Base-by-base conservation (phyloP, 2,888 invertebrate species). In the Allacma fusca region DNA sequence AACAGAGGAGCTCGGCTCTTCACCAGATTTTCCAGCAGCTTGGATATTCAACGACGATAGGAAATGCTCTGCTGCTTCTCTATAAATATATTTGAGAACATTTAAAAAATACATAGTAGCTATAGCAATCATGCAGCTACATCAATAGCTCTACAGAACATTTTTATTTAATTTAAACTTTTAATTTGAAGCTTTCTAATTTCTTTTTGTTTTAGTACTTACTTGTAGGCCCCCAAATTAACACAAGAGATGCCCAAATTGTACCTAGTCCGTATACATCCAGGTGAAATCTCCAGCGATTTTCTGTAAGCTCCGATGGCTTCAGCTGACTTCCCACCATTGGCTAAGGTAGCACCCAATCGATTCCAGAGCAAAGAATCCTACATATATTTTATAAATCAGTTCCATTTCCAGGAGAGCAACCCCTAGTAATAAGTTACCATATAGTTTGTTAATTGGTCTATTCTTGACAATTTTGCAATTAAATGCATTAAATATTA, bases 191-290 rank as follows among this genome's bases (percentile, higher is more conserved):
- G n/a, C n/a, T n/a, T n/a, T n/a, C n/a, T n/a, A n/a, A n/a, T n/a
- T n/a, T n/a, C n/a, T n/a, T n/a, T n/a, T n/a, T n/a, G n/a, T n/a
- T n/a, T n/a, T n/a, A n/a, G n/a, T n/a, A 79, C 85, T 82, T 83
- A 91, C 91, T 88, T 89, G 86, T 98, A 94, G 65, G 96, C 96
- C 84, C 94, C 93, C 67, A 99, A 90, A 88, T 98, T 98, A 88
- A 98, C 95, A 86, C 98, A 99, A 79, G 97, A 96, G 76, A 99
- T 97, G 29, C 98, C 98, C 78, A 99, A 93, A 88, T 99, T 99
- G 87, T 97, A 99, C 79, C 99, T 90, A 9, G 98, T 97, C 78
- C 99, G 90, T 81, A 99, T 96, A 87, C 96, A 99, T 1, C 98
- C 98, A 7, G 99, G 99, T 80, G 95, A 93, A 71, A 98, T 88